Conservation (phyloP, 1,140 invertebrate species). For the Drosophila pectinifera region DNA sequence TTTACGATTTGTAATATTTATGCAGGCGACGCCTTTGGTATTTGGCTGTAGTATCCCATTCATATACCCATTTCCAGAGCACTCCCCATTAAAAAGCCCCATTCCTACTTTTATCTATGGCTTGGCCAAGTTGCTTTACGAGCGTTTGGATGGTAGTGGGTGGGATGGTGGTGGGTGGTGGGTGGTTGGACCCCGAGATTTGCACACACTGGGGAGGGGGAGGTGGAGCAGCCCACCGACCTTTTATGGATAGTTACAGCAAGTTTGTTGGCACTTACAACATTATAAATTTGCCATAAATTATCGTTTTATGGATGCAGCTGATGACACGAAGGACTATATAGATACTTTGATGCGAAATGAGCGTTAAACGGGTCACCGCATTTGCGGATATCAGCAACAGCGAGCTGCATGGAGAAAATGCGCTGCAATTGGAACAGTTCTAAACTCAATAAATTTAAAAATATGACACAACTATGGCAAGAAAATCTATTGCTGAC, state of each 20-base stretch:
- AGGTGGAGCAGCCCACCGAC: constrained; percentile 21
- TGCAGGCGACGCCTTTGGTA: constrained; percentile 55
- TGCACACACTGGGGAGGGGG: constrained; percentile 50
- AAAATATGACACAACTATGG: too few relatives aligned
- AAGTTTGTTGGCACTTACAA: constrained; percentile 80
- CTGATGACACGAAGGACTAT: constrained; percentile 46
- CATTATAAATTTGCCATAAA: constrained; percentile 79
- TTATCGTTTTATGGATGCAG: constrained; percentile 71
- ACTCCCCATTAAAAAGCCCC: constrained; percentile 7
- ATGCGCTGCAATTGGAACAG: neutral
- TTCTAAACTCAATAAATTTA: constrained; percentile 5
- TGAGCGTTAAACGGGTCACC: constrained; percentile 23
- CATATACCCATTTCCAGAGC: neutral
- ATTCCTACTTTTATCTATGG: constrained; percentile 36
- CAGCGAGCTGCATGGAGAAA: neutral
- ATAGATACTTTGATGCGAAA: constrained; percentile 42
- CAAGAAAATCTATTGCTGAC: too few relatives aligned
- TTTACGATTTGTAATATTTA: constrained; percentile 77
- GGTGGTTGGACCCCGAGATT: constrained; percentile 2
- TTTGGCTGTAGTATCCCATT: constrained; percentile 31
- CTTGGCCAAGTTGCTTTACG: constrained; percentile 67
- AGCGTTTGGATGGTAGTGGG: constrained; percentile 47
- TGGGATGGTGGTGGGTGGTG: constrained; percentile 50
- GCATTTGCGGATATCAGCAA: constrained; percentile 3
- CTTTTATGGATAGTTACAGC: constrained; percentile 78